A percentile compares a stretch with the other conserved stretches of the same genome.
phyloP scores from a whole-genome alignment of 2,888 invertebrate genomes.

The Caenorhabditis doughertyi region DNA sequence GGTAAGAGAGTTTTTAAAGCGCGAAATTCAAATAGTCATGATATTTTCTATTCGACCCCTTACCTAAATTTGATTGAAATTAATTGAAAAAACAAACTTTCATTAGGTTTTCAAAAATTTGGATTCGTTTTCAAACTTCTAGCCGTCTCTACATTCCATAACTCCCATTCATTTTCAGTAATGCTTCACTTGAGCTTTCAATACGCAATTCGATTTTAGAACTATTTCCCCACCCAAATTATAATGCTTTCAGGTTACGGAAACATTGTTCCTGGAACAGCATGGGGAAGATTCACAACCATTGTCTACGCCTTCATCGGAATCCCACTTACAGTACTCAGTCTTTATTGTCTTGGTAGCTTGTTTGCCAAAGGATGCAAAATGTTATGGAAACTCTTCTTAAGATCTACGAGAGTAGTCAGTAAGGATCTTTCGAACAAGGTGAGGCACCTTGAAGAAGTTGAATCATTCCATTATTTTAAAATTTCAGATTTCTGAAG shows the following conservation, averaged over 20 bases:
- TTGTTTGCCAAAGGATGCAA: conserved; percentile 77
- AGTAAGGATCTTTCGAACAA: conserved; percentile 79
- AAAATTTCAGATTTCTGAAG: conserved; percentile 50
- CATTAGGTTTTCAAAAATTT: too few relatives aligned
- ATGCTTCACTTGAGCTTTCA: too few relatives aligned
- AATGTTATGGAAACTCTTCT: conserved; percentile 70
- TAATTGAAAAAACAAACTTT: too few relatives aligned
- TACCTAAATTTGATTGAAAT: too few relatives aligned
- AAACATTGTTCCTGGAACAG: conserved; percentile 79
- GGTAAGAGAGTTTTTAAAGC: too few relatives aligned
- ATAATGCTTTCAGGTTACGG: conserved; percentile 75
- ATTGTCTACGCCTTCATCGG: conserved; percentile 80
- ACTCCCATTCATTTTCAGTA: too few relatives aligned
- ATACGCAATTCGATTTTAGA: too few relatives aligned
- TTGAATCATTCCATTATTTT: background rate
- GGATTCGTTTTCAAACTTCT: too few relatives aligned
- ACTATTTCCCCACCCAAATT: background rate
- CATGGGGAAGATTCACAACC: conserved; percentile 77
- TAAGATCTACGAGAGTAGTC: conserved; percentile 72
- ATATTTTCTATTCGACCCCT: too few relatives aligned
- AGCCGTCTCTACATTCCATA: too few relatives aligned
- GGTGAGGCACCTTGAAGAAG: background rate
- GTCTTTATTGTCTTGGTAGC: conserved; percentile 77
- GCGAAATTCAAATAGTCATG: too few relatives aligned
- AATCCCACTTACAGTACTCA: conserved; percentile 81